Evolutionary conservation across 1,140 invertebrate genomes (phyloP).

Genomic region (Patella vulgata): DNA sequence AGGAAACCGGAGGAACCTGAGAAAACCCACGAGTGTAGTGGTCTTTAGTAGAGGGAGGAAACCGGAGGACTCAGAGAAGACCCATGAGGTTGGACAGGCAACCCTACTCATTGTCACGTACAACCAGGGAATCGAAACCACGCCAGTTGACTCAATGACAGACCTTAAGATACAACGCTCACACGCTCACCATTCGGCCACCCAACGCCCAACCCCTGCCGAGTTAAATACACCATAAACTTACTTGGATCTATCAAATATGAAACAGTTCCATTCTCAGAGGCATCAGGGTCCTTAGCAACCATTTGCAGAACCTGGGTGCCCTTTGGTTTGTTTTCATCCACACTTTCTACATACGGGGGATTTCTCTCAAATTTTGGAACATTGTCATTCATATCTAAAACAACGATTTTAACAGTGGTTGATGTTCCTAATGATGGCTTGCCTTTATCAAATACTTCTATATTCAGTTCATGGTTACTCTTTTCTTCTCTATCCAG

Average conservation of each 20-base stretch:
- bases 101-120: too few species aligned
- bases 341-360: constrained; percentile 49
- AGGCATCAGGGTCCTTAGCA: constrained; percentile 89
- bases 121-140: too few species aligned
- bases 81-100: too few species aligned
- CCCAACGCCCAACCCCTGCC: too few species aligned
- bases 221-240: too few species aligned
- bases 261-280: constrained; percentile 56
- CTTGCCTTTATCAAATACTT: constrained; percentile 84
- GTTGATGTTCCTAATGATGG: constrained; percentile 77
- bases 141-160: too few species aligned
- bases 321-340: constrained; percentile 85
- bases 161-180: too few species aligned
- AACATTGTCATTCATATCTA: constrained; percentile 93
- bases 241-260: constrained; percentile 46
- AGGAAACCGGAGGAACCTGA: too few species aligned
- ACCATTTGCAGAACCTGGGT: constrained; percentile 94
- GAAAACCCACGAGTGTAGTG: too few species aligned
- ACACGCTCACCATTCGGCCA: too few species aligned
- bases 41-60: too few species aligned
- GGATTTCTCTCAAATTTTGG: constrained; percentile 74
- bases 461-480: constrained; percentile 82
- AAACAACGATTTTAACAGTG: constrained; percentile 78
- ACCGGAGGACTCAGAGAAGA: too few species aligned
- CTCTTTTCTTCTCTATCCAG: constrained; percentile 85